Base-by-base conservation (phyloP, 2,888 invertebrate species). In the Mamestra brassicae region DNA sequence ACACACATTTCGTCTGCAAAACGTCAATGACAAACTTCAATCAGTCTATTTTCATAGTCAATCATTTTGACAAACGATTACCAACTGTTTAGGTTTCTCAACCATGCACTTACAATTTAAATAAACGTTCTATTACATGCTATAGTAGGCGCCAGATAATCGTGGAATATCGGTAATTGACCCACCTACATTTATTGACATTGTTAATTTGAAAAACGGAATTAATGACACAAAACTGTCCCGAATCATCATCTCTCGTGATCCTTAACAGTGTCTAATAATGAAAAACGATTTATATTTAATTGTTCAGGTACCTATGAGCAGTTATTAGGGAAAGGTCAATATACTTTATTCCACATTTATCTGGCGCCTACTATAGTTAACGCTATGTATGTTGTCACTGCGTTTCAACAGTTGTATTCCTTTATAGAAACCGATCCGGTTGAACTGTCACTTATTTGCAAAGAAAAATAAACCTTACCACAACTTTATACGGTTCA, bases 381-480 rank as follows among this genome's bases (percentile, higher is more conserved):
- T 68, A 77, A 52, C 64, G 55, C 52, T 73, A 79, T 74, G 54
- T 81, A 78, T 86, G 80, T 83, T 84, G 81, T 71, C 79, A 85
- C 80, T 74, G 67, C 63, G 65, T 78, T 86, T 73, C 79, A 77
- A 84, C 61, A 69, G 57, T 85, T 74, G 73, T 70, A 66, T 74
- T 76, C 60, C 60, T 73, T 69, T 63, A 50, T 71, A n/a, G 52
- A 62, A 45, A 74, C 57, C 77, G 89, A 87, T 83, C 88, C 88
- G 89, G 82, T 88, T 74, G 82, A 81, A 61, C 88, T 71, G 61
- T 73, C 82, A 62, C 50, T 2, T 10, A 0, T 10, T 10, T 11
- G 26, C 60, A 70, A 64, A 42, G 57, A 71, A 87, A 88, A 65
- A 65, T 42, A 7, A 66, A 63, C 62, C 71, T 61, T 84, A 85